Percentiles rank a stretch among this genome's conserved stretches.
These are phyloP conservation scores for Dendrophyllia cribrosa DNA, from an alignment of 64 coral and sea anemone species.

Conservation along the genomic window DNA sequence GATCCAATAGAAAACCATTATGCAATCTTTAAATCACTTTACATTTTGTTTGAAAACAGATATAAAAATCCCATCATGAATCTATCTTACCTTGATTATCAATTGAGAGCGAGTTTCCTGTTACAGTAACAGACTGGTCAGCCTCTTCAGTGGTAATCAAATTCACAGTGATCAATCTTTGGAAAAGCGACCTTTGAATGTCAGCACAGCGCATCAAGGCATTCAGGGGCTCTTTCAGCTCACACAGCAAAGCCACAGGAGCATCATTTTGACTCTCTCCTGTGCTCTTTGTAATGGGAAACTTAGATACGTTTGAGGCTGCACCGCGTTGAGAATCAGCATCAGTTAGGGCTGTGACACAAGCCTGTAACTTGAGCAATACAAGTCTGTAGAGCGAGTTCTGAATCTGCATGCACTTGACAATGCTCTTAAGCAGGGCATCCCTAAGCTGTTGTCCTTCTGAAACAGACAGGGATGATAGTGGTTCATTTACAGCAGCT, in stretches of 20 bases:
- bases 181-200: slow-evolving; percentile 44
- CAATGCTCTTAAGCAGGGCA: slow-evolving; percentile 6
- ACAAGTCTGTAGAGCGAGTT: slow-evolving; percentile 32
- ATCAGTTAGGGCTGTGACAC: neutral
- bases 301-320: neutral
- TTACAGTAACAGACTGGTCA: neutral
- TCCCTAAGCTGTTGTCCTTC: neutral
- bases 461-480: neutral
- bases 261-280: neutral
- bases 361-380: neutral
- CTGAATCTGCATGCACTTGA: slow-evolving; percentile 46
- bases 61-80: no score
- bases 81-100: neutral
- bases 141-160: neutral
- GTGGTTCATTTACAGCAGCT: neutral
- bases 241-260: neutral
- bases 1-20: no score
- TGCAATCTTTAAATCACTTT: no score
- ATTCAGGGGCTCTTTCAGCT: slow-evolving; percentile 12
- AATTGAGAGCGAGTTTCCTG: neutral
- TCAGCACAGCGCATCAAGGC: slow-evolving; percentile 37
- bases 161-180: slow-evolving; percentile 2
- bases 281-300: neutral
- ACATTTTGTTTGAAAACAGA: no score
- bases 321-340: neutral